A percentile compares a stretch with the other conserved stretches of the same genome.
Evolutionary conservation across 2,113 vertebrate genomes (phyloP).

Genomic region (Addax nasomaculatus): DNA sequence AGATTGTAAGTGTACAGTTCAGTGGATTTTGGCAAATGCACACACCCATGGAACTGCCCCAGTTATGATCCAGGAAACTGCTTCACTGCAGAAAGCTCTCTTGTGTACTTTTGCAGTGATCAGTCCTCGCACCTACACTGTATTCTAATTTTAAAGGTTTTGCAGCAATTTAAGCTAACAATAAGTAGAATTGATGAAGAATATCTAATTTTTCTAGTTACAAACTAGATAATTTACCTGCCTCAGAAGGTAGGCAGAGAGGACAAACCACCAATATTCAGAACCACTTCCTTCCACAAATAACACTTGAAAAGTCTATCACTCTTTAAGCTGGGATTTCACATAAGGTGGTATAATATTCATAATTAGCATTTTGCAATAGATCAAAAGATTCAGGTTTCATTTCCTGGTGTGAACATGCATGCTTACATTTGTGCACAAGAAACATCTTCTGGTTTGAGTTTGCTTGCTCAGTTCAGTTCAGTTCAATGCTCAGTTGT

Average conservation of each 20-base stretch:
- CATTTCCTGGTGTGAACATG: background rate
- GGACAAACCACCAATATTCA: background rate
- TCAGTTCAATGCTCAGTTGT: background rate
- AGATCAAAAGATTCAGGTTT: background rate
- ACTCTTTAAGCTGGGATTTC: background rate
- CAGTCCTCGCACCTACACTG: background rate
- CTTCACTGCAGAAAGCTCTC: background rate
- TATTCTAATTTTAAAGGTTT: background rate
- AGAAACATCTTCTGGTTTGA: constrained; percentile 39
- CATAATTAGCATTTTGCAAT: background rate
- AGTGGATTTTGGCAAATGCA: background rate
- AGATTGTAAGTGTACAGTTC: background rate
- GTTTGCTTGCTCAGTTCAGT: background rate
- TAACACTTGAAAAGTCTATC: background rate
- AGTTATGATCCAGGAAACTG: background rate
- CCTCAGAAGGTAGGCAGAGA: background rate
- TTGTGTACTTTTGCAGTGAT: too few relatives aligned
- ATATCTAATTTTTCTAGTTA: background rate
- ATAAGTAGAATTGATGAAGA: background rate
- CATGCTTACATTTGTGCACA: background rate
- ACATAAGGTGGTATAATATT: background rate
- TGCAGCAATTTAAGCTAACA: background rate
- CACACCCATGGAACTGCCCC: background rate
- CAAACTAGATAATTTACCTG: background rate
- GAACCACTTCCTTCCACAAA: background rate